phyloP scores from a whole-genome alignment of 2,888 invertebrate species.

The Kuschelorhynchus macadamiae region DNA sequence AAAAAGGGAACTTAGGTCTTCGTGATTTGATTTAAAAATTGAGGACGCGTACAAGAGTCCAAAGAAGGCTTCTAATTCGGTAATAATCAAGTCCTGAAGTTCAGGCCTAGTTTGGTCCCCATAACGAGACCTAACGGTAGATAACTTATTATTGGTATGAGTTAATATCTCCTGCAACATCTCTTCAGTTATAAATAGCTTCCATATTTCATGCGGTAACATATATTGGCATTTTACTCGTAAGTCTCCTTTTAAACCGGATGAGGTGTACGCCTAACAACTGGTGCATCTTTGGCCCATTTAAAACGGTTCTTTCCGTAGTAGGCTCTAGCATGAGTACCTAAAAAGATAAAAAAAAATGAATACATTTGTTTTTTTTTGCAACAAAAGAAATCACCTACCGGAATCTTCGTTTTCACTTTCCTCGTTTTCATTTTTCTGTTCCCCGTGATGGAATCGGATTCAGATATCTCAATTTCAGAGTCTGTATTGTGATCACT shows the following conservation, averaged over 20 bases:
- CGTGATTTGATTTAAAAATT: conserved; percentile 1
- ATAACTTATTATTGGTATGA: neutral
- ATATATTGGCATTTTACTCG: neutral
- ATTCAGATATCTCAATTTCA: neutral
- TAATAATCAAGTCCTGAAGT: neutral
- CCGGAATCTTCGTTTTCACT: neutral
- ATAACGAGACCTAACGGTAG: neutral
- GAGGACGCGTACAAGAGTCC: neutral
- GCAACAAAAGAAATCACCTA: neutral
- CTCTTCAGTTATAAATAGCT: neutral
- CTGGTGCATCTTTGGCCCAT: neutral
- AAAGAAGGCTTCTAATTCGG: neutral
- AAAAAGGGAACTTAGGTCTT: neutral
- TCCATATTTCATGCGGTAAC: neutral
- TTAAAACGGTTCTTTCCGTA: neutral
- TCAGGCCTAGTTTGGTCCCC: neutral
- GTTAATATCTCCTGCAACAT: neutral
- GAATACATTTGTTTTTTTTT: neutral
- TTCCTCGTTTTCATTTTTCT: neutral
- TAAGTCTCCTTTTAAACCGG: neutral
- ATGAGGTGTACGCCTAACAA: neutral
- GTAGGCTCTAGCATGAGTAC: neutral
- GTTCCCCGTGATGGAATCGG: neutral
- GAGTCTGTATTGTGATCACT: conserved; percentile 1
- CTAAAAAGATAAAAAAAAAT: conserved; percentile 2